phyloP scores from a whole-genome alignment of 2,113 vertebrate species.

The Rhadina sibilatrix region DNA sequence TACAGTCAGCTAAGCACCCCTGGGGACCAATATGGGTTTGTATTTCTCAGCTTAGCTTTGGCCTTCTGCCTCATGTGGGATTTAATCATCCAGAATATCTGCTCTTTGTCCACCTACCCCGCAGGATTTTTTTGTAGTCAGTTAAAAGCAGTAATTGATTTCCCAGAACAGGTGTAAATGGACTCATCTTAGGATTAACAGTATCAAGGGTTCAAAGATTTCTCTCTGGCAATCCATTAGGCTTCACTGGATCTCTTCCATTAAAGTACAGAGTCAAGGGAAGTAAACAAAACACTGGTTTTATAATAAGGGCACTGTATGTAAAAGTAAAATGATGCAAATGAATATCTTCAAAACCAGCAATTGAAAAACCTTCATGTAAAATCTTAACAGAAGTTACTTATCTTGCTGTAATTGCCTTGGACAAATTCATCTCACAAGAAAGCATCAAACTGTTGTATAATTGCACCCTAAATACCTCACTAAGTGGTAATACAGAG shows the following conservation, averaged over 20 bases:
- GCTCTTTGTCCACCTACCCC: not conserved
- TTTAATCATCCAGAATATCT: not conserved
- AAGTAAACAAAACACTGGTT: not conserved
- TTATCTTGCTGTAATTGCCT: slow-evolving; percentile 29
- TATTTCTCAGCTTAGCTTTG: not conserved
- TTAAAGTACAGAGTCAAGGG: not conserved
- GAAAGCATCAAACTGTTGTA: slow-evolving; percentile 54
- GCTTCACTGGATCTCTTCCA: not conserved
- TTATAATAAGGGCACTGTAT: not conserved
- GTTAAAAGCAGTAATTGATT: slow-evolving; percentile 40
- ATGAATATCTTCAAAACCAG: slow-evolving; percentile 30
- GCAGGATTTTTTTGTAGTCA: not conserved
- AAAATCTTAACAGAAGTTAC: slow-evolving; percentile 42
- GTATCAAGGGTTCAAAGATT: not conserved
- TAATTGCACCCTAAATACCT: slow-evolving; percentile 62
- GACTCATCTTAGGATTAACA: not conserved
- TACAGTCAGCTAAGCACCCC: not conserved
- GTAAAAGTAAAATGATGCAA: not conserved
- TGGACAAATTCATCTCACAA: slow-evolving; percentile 27
- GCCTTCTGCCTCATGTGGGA: not conserved
- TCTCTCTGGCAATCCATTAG: not conserved
- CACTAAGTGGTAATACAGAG: slow-evolving; percentile 46
- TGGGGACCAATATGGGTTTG: not conserved
- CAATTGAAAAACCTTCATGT: slow-evolving; percentile 7
- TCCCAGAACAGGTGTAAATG: not conserved